phyloP scores from a whole-genome alignment of 2,113 vertebrate genomes.

The Corvus cornix region DNA sequence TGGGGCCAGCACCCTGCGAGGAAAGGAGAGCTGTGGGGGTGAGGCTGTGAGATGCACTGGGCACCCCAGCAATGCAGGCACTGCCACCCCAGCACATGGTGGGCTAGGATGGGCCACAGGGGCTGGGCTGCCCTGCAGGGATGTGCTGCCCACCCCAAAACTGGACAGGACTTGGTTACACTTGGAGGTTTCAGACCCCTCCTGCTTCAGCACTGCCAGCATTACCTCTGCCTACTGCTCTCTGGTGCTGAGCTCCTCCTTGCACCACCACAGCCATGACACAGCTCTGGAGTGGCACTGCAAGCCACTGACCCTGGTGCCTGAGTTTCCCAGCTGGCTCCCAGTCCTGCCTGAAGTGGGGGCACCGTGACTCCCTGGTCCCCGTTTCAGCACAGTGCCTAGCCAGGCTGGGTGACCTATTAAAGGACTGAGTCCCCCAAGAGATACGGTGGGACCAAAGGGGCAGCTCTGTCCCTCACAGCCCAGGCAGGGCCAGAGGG shows the following conservation, averaged over 20 bases:
- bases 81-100: not conserved
- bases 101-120: not conserved
- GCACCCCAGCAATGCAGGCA: not conserved
- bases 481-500: not conserved
- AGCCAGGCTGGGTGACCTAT: not conserved
- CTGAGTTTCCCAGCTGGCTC: not conserved
- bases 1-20: not conserved
- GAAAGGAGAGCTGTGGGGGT: not conserved
- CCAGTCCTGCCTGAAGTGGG: not conserved
- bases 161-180: not conserved
- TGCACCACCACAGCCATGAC: not conserved
- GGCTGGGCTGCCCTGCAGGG: not conserved
- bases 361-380: accelerated
- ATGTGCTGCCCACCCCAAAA: not conserved
- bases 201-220: not conserved
- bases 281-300: not conserved
- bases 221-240: not conserved
- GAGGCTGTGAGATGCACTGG: accelerated
- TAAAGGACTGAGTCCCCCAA: not conserved
- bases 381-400: not conserved
- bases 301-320: accelerated
- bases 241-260: not conserved
- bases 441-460: not conserved
- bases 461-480: not conserved
- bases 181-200: not conserved